Base-by-base conservation (phyloP, 2,113 vertebrate genomes). In the Nesoenas mayeri region DNA sequence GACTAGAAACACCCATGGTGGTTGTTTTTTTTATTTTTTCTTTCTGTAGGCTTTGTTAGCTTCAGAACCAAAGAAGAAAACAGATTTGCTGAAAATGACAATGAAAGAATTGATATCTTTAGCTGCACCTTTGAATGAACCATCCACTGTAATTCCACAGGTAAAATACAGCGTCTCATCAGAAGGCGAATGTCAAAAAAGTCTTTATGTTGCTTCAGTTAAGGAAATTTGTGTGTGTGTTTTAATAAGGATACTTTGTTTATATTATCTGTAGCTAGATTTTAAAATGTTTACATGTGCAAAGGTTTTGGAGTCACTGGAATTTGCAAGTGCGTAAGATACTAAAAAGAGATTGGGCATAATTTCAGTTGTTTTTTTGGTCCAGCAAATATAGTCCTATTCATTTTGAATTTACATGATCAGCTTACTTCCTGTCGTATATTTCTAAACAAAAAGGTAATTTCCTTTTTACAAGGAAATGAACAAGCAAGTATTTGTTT, bases 1-100 rank as follows among this genome's bases (percentile, higher is more conserved):
- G 5, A 3, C 54, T 69, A 31, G 32, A 77, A 87, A 65, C 9
- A 72, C 2, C 3, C n/a, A 12, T 47, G 44, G 44, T 47, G 18
- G 44, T 47, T 47, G 44, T 47, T 19, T 53, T 53, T 15, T 5
- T 44, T 14, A 12, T 5, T 54, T 61, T 6, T 70, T 85, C 14
- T 72, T 82, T 92, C 40, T 40, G 11, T 92, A 99, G 99, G 99
- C 99, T 56, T 97, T 99, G 79, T 97, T 99, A 87, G 99, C 99
- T 73, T 99, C 99, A 18, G 99, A 99, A 97, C 98, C 99, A 72
- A 99, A 99, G 97, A 98, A 98, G 9, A 97, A 98, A 98, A 98
- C 98, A 95, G 98, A 98, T 77, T 97, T 99, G 86, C 84, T 99
- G 96, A 99, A 99, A 97, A 98, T 98, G 97, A 98, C 99, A 87